phyloP scores from a whole-genome alignment of 2,797 vertebrate species.

The Pangasius larnaudii region DNA sequence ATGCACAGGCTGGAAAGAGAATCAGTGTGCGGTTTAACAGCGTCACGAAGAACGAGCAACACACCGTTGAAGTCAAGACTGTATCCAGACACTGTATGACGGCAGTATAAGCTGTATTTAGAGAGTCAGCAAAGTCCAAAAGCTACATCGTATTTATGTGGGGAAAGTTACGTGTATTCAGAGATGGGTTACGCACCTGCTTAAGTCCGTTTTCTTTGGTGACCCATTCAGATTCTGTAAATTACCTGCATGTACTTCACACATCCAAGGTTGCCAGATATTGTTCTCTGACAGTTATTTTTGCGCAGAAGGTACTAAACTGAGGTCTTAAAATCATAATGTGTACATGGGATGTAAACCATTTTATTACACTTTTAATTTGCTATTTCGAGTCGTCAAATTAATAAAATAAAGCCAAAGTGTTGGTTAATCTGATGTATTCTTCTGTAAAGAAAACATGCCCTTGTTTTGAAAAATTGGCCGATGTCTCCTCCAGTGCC shows the following conservation, averaged over 20 bases:
- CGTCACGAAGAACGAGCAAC: background rate
- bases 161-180: conserved; percentile 9
- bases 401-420: background rate
- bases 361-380: background rate
- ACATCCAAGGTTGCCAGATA: background rate
- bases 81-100: background rate
- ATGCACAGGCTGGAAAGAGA: conserved; percentile 2
- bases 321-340: background rate
- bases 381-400: background rate
- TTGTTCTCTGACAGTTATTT: background rate
- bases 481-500: background rate
- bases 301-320: background rate
- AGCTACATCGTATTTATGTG: background rate
- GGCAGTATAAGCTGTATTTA: background rate
- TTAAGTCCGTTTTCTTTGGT: background rate
- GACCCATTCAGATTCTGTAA: background rate
- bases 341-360: background rate
- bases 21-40: background rate
- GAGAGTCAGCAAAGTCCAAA: background rate
- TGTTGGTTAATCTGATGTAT: background rate
- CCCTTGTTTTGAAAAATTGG: background rate
- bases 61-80: background rate
- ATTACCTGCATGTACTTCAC: background rate
- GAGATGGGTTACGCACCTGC: background rate
- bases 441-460: background rate